Conservation (phyloP, 2,888 invertebrate species). For the Drosophila peninsularis region DNA sequence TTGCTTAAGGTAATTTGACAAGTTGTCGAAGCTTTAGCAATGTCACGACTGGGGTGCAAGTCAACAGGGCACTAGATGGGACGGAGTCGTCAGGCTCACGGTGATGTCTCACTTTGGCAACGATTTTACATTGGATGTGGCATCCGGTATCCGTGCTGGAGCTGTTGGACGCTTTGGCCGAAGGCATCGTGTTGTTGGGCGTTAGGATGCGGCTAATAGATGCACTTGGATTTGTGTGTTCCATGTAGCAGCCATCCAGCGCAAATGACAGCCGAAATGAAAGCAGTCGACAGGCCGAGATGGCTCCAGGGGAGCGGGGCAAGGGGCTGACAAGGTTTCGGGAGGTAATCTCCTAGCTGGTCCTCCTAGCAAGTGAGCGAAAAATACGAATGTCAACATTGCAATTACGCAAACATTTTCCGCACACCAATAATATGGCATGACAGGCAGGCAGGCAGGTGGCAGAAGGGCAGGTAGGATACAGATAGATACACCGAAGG, state of each 20-base stretch:
- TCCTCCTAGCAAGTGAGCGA: conserved; percentile 39
- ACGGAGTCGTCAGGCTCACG: conserved; percentile 3
- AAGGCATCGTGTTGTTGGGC: conserved; percentile 60
- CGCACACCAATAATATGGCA: conserved; percentile 81
- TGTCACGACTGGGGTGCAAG: conserved; percentile 65
- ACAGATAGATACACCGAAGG: conserved; percentile 12
- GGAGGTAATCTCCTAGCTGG: conserved; percentile 18
- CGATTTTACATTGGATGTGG: conserved; percentile 29
- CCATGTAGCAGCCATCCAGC: conserved; percentile 33
- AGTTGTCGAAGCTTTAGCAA: conserved; percentile 75
- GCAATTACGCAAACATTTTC: conserved; percentile 83
- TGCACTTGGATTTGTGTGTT: conserved; percentile 64
- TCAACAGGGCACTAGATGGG: conserved; percentile 48
- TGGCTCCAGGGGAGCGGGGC: not conserved
- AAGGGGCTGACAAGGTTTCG: not conserved
- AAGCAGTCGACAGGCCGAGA: conserved; percentile 23
- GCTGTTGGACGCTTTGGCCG: conserved; percentile 18
- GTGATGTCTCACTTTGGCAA: conserved; percentile 53
- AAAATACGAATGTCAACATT: conserved; percentile 82
- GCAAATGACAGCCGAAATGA: conserved; percentile 61
- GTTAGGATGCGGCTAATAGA: conserved; percentile 64
- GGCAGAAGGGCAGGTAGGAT: conserved; percentile 3
- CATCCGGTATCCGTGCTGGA: conserved; percentile 6
- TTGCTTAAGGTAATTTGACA: conserved; percentile 78
- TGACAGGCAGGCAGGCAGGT: conserved; percentile 60